Base-by-base conservation (phyloP, 2,888 invertebrate species). In the Drosophila vallismaia region DNA sequence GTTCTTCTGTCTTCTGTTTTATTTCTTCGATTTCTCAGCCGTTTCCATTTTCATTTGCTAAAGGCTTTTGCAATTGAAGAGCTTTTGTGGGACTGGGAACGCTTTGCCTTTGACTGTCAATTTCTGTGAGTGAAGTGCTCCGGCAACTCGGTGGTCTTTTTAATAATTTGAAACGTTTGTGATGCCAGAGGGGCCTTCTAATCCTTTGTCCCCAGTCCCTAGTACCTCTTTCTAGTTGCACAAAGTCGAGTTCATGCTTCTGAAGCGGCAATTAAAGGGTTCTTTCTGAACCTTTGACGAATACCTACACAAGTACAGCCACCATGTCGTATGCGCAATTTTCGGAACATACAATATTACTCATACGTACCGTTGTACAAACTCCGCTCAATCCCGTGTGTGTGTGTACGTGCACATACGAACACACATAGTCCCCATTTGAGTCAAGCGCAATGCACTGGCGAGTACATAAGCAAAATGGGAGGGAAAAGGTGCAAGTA, bases 91-190 rank as follows among this genome's bases (percentile, higher is more conserved):
- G 14, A n/a, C 36, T n/a, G n/a, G 45, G 31, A 70, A 28, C 67
- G 44, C 45, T 70, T 57, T 51, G 33, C 54, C 58, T 70, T 64
- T 59, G 74, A 76, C 68, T 74, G 70, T 72, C 67, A 71, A 75
- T 66, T 57, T 77, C 26, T 24, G 28, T 10, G 3, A 3, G 10
- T 26, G 28, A 6, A 28, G 28, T 4, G 10, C 48, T 19, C 9
- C 2, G 3, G 26, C 14, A 29, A 33, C 6, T 33, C n/a, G 12
- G 31, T n/a, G 62, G 70, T 72, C 74, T 86, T 76, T 71, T 72
- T 63, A 52, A 77, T 86, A 73, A 80, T 86, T 79, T 79, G 67
- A 79, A 83, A 63, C 84, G 85, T 76, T 87, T 87, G 85, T 69
- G 68, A 9, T 8, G 31, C 36, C 36, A 19, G 70, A 28, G 53